Percentiles rank a stretch among this genome's conserved stretches.
These are phyloP conservation scores for Phoebastria nigripes DNA, from an alignment of 2,797 vertebrate genomes.

Conservation along the genomic window DNA sequence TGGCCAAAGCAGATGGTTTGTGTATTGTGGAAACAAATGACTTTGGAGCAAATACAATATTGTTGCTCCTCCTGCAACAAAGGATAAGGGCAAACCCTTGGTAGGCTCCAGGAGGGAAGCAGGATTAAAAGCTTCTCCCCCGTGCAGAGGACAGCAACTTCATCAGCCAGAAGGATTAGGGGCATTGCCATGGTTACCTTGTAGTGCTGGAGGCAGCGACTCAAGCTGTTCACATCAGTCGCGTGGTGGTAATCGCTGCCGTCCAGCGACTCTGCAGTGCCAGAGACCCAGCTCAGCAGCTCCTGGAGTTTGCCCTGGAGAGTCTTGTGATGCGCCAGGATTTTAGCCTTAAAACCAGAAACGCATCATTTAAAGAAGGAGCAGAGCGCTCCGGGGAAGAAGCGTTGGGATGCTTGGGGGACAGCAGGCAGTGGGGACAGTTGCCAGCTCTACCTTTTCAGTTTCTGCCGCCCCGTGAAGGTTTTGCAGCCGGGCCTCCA, in stretches of 20 bases:
- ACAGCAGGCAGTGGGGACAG: neutral
- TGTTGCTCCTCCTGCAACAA: neutral
- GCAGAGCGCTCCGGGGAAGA: neutral
- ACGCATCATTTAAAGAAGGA: neutral
- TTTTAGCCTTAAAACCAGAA: conserved; percentile 57
- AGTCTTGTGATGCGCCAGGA: conserved; percentile 36
- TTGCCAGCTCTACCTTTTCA: conserved; percentile 76
- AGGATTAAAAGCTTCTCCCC: conserved; percentile 46
- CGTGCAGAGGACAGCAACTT: neutral
- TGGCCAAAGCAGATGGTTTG: neutral
- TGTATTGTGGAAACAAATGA: rapidly evolving
- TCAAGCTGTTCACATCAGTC: conserved; percentile 2
- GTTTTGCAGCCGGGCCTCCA: conserved; percentile 75
- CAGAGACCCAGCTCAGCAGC: conserved; percentile 72
- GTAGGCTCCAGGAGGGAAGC: neutral
- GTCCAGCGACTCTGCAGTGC: conserved; percentile 64
- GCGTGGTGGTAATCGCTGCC: conserved; percentile 31
- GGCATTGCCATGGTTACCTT: conserved; percentile 73
- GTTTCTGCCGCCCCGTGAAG: conserved; percentile 76
- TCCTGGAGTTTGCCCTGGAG: conserved; percentile 72
- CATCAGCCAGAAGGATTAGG: conserved; percentile 13
- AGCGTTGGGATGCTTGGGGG: rapidly evolving
- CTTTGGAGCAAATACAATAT: neutral
- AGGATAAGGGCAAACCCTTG: neutral
- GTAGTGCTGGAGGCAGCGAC: conserved; percentile 73